Percentiles rank a stretch among this genome's conserved stretches.
phyloP scores from a whole-genome alignment of 2,797 vertebrate species.

The Karalla daura region DNA sequence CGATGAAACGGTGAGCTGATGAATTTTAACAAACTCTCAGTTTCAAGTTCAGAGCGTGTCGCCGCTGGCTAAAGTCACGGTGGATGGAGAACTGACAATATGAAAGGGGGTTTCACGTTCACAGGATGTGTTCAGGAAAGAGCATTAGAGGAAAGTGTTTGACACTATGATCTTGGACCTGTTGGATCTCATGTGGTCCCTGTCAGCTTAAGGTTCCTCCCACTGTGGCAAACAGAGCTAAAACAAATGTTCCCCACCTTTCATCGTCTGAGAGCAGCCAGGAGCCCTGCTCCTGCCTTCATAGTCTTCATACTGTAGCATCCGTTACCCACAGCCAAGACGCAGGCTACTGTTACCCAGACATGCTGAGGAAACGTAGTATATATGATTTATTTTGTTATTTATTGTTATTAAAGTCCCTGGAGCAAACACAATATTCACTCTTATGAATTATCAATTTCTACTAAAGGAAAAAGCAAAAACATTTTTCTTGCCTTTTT shows the following conservation, averaged over 20 bases:
- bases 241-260: conserved; percentile 20
- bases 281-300: conserved; percentile 25
- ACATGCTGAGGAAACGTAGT: neutral
- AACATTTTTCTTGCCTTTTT: neutral
- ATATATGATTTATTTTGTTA: neutral
- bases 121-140: conserved; percentile 7
- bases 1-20: conserved; percentile 20
- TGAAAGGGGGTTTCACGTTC: conserved; percentile 8
- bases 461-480: neutral
- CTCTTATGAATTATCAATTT: neutral
- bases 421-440: conserved; percentile 1
- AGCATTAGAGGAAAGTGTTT: conserved; percentile 15
- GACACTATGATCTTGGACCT: conserved; percentile 46
- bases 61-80: conserved; percentile 26
- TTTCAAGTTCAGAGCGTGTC: conserved; percentile 17
- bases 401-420: conserved; percentile 9
- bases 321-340: conserved; percentile 19
- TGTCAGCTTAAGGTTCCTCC: conserved; percentile 3
- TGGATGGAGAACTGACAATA: conserved; percentile 16
- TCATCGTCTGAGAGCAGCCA: conserved; percentile 15
- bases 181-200: conserved; percentile 29
- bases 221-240: conserved; percentile 5
- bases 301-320: neutral
- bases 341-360: neutral
- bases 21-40: conserved; percentile 27